Conservation (phyloP, 2,113 vertebrate genomes). For the Xiphophorus couchianus region DNA sequence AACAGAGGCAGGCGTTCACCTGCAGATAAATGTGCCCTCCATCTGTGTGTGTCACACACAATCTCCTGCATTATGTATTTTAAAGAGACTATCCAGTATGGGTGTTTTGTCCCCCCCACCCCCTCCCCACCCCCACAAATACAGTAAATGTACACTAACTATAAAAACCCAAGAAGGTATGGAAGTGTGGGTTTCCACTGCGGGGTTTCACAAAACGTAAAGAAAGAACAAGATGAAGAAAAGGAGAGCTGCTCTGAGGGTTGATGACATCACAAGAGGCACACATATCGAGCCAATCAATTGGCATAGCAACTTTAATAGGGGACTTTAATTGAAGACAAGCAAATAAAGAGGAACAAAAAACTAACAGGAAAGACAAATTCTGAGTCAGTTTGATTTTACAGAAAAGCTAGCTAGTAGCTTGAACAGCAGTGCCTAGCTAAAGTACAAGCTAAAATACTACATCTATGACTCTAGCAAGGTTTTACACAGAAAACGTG, state of each 20-base stretch:
- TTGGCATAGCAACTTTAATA: background rate
- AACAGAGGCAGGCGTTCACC: conserved; percentile 28
- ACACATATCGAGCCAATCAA: background rate
- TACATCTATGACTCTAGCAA: background rate
- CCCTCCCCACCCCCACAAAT: background rate
- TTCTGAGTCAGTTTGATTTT: no score
- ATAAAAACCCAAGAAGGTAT: background rate
- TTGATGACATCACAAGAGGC: background rate
- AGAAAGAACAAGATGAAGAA: background rate
- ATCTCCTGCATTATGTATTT: conserved; percentile 10
- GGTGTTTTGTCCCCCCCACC: background rate
- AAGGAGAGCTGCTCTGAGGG: background rate
- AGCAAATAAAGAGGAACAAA: background rate
- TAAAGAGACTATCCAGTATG: background rate
- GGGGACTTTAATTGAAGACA: background rate
- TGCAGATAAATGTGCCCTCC: conserved; percentile 38
- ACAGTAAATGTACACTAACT: background rate
- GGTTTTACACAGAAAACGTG: no score
- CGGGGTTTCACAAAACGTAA: no score
- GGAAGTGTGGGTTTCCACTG: background rate
- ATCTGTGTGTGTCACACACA: conserved; percentile 39
- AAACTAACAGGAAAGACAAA: no score
- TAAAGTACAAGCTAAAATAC: background rate
- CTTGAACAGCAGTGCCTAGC: no score
- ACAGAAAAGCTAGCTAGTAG: no score